Conservation (phyloP, 2,888 invertebrate genomes). For the Dione vanillae region DNA sequence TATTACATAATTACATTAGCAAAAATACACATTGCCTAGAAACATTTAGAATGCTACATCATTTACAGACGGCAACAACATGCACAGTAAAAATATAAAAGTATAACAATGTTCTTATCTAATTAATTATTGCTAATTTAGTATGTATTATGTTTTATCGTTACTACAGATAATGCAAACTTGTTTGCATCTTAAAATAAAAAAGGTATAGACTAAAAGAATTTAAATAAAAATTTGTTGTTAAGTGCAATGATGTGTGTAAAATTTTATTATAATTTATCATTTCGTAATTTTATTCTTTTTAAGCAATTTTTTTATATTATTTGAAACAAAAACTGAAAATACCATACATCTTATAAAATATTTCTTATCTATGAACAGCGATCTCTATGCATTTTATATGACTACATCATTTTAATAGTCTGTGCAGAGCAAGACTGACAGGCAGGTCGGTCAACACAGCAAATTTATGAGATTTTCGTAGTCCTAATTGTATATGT, state of each 20-base stretch:
- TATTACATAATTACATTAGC: no score
- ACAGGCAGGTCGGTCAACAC: conserved; percentile 39
- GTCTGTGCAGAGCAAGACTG: conserved; percentile 31
- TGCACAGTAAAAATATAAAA: no score
- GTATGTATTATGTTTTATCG: no score
- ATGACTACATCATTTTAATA: not conserved
- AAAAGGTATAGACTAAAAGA: no score
- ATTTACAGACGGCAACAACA: no score
- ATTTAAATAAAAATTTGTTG: no score
- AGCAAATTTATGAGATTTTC: conserved; percentile 66
- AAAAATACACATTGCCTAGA: no score
- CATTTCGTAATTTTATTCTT: not conserved
- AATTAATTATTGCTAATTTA: no score
- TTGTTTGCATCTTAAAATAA: no score
- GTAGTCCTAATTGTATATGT: conserved; percentile 74
- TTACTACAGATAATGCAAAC: no score
- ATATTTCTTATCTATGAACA: not conserved
- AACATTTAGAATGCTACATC: no score
- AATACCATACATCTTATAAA: not conserved
- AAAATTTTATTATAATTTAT: not conserved
- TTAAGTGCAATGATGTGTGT: not conserved
- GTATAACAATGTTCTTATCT: no score
- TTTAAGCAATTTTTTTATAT: not conserved
- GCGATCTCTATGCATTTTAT: not conserved
- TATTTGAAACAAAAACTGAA: not conserved